These are phyloP conservation scores for Rhinopomastus cyanomelas DNA, from an alignment of 2,113 vertebrate genomes.

Conservation along the genomic window DNA sequence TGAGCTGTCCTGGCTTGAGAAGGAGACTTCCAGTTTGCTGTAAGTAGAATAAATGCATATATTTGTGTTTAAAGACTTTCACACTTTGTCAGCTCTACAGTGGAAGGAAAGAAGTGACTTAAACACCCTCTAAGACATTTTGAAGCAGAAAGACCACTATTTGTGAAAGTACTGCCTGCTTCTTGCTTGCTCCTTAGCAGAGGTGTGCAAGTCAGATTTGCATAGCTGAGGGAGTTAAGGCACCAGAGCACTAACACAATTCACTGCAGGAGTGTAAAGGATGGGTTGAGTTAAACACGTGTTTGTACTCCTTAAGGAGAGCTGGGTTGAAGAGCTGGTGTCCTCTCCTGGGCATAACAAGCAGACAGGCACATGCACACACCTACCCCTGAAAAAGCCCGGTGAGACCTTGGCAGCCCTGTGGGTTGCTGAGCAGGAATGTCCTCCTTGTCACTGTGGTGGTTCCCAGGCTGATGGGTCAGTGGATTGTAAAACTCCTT, in stretches of 20 bases:
- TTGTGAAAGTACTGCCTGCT: neutral
- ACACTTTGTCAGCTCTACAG: neutral
- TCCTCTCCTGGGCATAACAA: neutral
- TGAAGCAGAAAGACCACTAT: neutral
- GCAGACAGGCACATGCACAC: neutral
- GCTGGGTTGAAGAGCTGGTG: neutral
- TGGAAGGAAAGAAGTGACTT: neutral
- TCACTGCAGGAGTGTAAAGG: neutral
- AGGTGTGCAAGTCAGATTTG: neutral
- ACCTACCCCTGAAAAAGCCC: neutral
- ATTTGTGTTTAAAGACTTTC: neutral
- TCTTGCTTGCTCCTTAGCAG: neutral
- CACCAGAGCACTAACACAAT: neutral
- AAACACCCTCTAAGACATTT: neutral
- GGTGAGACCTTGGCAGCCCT: neutral
- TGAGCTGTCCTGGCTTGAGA: neutral
- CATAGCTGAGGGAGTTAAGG: neutral
- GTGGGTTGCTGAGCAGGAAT: neutral
- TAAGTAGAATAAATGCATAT: neutral
- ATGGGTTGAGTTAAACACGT: neutral
- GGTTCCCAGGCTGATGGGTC: neutral
- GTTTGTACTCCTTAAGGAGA: neutral
- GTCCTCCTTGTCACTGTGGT: neutral
- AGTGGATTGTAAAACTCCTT: neutral
- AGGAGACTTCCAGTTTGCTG: neutral